Conservation (phyloP, 2,113 vertebrate genomes). For the Epinephelus moara region DNA sequence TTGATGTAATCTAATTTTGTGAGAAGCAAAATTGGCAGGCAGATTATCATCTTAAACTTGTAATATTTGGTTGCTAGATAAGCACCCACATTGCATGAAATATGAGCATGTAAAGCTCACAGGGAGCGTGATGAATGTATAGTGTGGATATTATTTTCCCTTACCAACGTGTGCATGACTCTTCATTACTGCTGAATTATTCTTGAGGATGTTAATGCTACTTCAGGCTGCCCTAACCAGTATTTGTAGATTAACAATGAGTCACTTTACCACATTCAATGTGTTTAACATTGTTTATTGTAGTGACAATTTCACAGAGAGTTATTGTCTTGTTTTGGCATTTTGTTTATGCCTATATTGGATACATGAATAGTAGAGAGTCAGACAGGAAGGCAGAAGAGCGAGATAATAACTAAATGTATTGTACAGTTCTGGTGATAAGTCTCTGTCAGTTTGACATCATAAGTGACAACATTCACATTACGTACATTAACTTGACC, state of each 20-base stretch:
- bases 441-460: too few relatives aligned
- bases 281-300: too few relatives aligned
- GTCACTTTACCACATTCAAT: neutral
- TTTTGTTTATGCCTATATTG: neutral
- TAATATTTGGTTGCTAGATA: conserved; percentile 49
- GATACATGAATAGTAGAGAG: neutral
- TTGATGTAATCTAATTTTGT: conserved; percentile 62
- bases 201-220: neutral
- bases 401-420: too few relatives aligned
- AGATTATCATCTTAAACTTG: conserved; percentile 66
- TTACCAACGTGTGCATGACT: neutral
- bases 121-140: conserved; percentile 19
- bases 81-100: conserved; percentile 41
- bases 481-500: neutral
- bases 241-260: neutral
- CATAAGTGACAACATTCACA: neutral
- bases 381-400: neutral
- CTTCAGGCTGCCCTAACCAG: too few relatives aligned
- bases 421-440: neutral
- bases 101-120: conserved; percentile 37
- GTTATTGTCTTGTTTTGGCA: neutral
- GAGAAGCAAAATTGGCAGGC: conserved; percentile 35
- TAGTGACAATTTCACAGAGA: neutral
- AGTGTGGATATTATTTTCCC: conserved; percentile 22
- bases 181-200: conserved; percentile 36